Conservation (phyloP, 2,888 invertebrate species). For the Allygus modestus region DNA sequence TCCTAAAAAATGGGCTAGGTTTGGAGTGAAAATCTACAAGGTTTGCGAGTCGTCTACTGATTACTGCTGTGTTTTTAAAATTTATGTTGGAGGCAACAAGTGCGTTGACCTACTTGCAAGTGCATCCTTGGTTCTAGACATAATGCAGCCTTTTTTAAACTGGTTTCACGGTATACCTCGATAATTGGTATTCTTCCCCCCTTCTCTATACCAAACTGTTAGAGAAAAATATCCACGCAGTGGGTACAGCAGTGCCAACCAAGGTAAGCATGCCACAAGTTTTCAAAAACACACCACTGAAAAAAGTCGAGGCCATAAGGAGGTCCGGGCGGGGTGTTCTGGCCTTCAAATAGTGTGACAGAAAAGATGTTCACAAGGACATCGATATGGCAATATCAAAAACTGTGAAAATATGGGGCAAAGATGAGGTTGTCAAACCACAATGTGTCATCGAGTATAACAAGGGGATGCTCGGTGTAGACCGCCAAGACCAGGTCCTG, state of each 20-base stretch:
- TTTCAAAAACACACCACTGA: background rate
- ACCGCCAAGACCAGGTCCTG: slow-evolving; percentile 48
- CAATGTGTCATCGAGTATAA: slow-evolving; percentile 23
- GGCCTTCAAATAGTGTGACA: background rate
- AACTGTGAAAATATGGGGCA: background rate
- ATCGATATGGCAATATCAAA: background rate
- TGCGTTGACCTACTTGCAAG: too few relatives aligned
- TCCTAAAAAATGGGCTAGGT: too few relatives aligned
- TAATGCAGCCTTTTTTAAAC: background rate
- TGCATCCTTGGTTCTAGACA: too few relatives aligned
- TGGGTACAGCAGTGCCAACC: background rate
- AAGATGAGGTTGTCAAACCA: background rate
- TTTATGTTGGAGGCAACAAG: too few relatives aligned
- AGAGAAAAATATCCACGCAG: background rate
- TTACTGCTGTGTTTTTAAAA: too few relatives aligned
- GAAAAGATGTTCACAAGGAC: background rate
- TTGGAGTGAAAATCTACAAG: too few relatives aligned
- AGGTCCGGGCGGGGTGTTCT: slow-evolving; percentile 14
- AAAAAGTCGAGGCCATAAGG: slow-evolving; percentile 4
- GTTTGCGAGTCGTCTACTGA: too few relatives aligned
- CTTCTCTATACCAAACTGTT: slow-evolving; percentile 11
- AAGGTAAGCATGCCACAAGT: background rate
- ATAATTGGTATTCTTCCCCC: slow-evolving; percentile 38
- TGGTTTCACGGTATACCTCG: background rate
- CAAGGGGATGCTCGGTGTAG: slow-evolving; percentile 35